Base-by-base conservation (phyloP, 2,797 vertebrate genomes). In the Trematomus bernacchii region DNA sequence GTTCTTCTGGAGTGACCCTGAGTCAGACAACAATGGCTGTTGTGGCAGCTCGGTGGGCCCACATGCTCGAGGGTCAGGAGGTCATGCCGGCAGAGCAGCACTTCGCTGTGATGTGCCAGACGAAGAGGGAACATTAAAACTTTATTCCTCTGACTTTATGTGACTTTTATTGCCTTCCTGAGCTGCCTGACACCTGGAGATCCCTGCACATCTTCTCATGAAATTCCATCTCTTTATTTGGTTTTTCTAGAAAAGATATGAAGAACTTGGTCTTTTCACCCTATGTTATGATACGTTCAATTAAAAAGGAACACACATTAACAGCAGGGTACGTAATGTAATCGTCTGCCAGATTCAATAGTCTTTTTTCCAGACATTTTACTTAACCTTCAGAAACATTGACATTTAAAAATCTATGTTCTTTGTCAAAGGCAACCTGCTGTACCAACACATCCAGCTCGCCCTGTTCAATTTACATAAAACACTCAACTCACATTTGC, bases 11-110 rank as follows among this genome's bases (percentile, higher is more conserved):
- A 85, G 77, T 83, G 85, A 88, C 87, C 85, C 77, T 0, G 51
- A 83, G 74, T 82, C 88, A 85, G 87, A 89, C 88, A 86, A 77
- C 89, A 73, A 51, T 37, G 67, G 63, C 62, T 47, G 76, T 21
- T 30, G 71, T 69, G 72, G 79, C 87, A 83, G 79, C 75, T 84
- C 84, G 66, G 75, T 14, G 60, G 82, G 82, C 74, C 79, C 86
- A 66, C 76, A 21, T 23, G 79, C 59, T 79, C 43, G 46, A 30
- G 79, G 90, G 89, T 91, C 86, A 83, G 53, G 50, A 66, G 80
- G 84, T 76, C n/a, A 33, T 12, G 46, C 55, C 42, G 23, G 62
- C 48, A 68, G 53, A 73, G 82, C 16, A 6, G 21, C 53, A 5
- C 67, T 80, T 87, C 85, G 77, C 70, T 48, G 43, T 83, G 88